A percentile compares a stretch with the other conserved stretches of the same genome.
Conservation (phyloP, 2,113 vertebrate genomes). For the Cololabis saira region DNA sequence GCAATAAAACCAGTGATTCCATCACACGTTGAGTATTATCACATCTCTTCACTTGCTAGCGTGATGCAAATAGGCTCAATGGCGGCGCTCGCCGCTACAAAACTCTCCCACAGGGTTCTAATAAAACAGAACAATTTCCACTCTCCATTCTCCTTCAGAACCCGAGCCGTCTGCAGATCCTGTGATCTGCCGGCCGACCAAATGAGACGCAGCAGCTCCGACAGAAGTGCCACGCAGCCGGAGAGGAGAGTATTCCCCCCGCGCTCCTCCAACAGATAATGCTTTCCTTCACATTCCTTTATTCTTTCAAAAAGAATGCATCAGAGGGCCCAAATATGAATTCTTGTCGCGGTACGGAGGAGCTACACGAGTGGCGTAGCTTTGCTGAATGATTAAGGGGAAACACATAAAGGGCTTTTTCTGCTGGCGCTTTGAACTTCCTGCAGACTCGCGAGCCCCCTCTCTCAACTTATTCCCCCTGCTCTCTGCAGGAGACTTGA, state of each 20-base stretch:
- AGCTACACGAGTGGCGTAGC: constrained; percentile 79
- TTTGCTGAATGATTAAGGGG: constrained; percentile 85
- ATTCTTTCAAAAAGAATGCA: constrained; percentile 85
- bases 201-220: constrained; percentile 84
- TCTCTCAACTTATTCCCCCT: constrained; percentile 82
- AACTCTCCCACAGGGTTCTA: constrained; percentile 81
- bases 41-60: constrained; percentile 72
- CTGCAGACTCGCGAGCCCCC: constrained; percentile 72
- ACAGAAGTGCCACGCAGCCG: constrained; percentile 73
- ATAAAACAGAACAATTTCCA: constrained; percentile 77
- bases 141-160: constrained; percentile 68
- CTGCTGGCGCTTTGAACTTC: constrained; percentile 81
- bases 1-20: no score
- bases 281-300: constrained; percentile 82
- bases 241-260: constrained; percentile 84
- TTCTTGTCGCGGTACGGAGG: constrained; percentile 80
- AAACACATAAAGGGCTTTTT: constrained; percentile 83
- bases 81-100: constrained; percentile 73
- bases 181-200: constrained; percentile 83
- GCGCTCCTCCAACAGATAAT: constrained; percentile 85
- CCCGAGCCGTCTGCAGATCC: constrained; percentile 67
- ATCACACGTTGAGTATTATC: constrained; percentile 67
- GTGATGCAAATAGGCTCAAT: constrained; percentile 80
- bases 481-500: constrained; percentile 80
- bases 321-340: constrained; percentile 87